Percentiles rank a stretch among this genome's conserved stretches.
phyloP scores from a whole-genome alignment of 2,888 invertebrate species.

The Synergus umbraculus region DNA sequence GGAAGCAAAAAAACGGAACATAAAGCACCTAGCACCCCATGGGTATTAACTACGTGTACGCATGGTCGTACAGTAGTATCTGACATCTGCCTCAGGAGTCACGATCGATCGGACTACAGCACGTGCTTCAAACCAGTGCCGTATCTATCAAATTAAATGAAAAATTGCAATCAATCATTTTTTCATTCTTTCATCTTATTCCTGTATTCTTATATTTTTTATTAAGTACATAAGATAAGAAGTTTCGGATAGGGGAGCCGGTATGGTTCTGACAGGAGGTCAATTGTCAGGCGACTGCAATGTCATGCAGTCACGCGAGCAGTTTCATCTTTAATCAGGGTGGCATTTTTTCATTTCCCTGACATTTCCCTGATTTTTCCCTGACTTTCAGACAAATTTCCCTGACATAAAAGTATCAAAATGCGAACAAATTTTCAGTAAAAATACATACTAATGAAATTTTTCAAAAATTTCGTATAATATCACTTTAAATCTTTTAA shows the following conservation, averaged over 20 bases:
- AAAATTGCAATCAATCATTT: slow-evolving; percentile 28
- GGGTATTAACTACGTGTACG: slow-evolving; percentile 29
- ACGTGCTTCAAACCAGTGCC: slow-evolving; percentile 36
- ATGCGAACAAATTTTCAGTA: no score
- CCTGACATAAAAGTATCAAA: no score
- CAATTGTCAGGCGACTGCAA: neutral
- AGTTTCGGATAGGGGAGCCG: neutral
- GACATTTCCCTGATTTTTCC: no score
- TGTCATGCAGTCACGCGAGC: neutral
- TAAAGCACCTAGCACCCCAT: slow-evolving; percentile 34
- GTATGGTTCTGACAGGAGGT: neutral
- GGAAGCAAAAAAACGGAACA: slow-evolving; percentile 22
- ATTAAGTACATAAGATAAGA: neutral
- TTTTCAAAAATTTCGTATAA: no score
- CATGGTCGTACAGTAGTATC: slow-evolving; percentile 4
- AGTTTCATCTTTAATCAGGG: neutral
- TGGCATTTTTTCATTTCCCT: no score
- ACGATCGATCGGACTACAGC: slow-evolving; percentile 8
- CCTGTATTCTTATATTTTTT: neutral
- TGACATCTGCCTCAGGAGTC: slow-evolving; percentile 28
- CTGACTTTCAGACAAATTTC: no score
- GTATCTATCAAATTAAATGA: slow-evolving; percentile 39
- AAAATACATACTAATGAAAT: no score
- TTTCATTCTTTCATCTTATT: slow-evolving; percentile 27
- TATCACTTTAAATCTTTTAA: no score